Conservation (phyloP, 2,797 vertebrate genomes). For the Sebastiscus albofasciatus region DNA sequence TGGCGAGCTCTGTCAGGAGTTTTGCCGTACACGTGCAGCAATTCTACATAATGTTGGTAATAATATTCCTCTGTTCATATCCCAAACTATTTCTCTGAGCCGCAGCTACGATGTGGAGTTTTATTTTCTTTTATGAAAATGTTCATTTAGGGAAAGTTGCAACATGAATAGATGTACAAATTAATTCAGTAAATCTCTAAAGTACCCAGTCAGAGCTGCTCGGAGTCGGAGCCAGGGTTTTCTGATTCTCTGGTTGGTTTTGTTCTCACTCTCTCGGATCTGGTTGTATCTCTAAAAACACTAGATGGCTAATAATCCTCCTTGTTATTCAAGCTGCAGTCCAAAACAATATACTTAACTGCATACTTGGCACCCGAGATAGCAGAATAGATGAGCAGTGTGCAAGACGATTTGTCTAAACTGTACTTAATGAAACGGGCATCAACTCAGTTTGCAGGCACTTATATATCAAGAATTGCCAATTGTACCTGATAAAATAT, state of each 20-base stretch:
- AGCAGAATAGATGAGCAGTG: constrained; percentile 9
- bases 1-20: constrained; percentile 28
- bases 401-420: not conserved
- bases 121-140: constrained; percentile 29
- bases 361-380: constrained; percentile 33
- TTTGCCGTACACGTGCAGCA: constrained; percentile 12
- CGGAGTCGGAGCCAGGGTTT: constrained; percentile 29
- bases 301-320: constrained; percentile 25
- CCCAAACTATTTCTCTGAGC: constrained; percentile 14
- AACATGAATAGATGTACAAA: constrained; percentile 40
- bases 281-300: constrained; percentile 30
- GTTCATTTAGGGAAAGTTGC: constrained; percentile 41
- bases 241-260: not conserved
- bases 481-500: not conserved
- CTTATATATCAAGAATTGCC: not conserved
- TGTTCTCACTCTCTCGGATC: constrained; percentile 11
- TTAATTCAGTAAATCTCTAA: constrained; percentile 54
- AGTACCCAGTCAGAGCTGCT: constrained; percentile 22
- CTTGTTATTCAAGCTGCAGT: constrained; percentile 38
- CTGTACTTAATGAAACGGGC: not conserved
- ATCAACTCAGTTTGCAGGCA: not conserved
- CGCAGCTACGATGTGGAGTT: constrained; percentile 20
- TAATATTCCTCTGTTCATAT: constrained; percentile 23
- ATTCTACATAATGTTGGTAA: constrained; percentile 13
- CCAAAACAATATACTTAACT: constrained; percentile 37